Percentiles rank a stretch among this genome's conserved stretches.
phyloP scores from a whole-genome alignment of 2,888 invertebrate species.

The Phortica okadai region DNA sequence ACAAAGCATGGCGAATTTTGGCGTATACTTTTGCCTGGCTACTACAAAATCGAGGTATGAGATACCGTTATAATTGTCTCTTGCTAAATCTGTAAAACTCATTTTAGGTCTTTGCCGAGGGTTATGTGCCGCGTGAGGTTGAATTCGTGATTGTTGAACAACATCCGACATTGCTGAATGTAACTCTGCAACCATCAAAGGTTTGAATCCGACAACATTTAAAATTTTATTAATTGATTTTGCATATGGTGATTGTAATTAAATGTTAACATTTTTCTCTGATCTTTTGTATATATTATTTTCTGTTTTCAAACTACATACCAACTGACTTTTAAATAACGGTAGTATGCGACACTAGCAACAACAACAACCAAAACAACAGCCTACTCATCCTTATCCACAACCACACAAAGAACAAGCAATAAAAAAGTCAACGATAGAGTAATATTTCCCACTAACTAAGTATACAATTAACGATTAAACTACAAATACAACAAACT shows the following conservation, averaged over 20 bases:
- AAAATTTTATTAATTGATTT: not conserved
- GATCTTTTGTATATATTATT: constrained; percentile 5
- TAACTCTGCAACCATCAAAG: constrained; percentile 86
- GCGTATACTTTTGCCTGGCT: constrained; percentile 92
- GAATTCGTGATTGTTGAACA: constrained; percentile 91
- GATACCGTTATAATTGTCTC: not conserved
- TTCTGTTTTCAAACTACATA: not conserved
- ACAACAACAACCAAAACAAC: constrained; percentile 28
- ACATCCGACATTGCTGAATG: constrained; percentile 89
- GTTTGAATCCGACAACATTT: constrained; percentile 76
- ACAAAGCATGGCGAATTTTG: constrained; percentile 96
- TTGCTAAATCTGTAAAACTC: not conserved
- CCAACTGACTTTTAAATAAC: constrained; percentile 15
- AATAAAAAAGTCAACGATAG: constrained; percentile 50
- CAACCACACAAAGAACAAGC: constrained; percentile 50
- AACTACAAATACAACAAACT: not conserved
- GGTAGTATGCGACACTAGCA: constrained; percentile 25
- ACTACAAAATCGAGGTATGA: constrained; percentile 87
- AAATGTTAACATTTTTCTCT: not conserved
- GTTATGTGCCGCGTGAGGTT: constrained; percentile 88
- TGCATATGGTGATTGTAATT: constrained; percentile 20
- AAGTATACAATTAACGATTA: constrained; percentile 28
- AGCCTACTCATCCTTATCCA: constrained; percentile 43
- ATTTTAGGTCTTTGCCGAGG: constrained; percentile 87
- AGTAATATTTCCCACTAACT: constrained; percentile 53